Conservation (phyloP, 2,797 vertebrate genomes). For the Aplochiton taeniatus region DNA sequence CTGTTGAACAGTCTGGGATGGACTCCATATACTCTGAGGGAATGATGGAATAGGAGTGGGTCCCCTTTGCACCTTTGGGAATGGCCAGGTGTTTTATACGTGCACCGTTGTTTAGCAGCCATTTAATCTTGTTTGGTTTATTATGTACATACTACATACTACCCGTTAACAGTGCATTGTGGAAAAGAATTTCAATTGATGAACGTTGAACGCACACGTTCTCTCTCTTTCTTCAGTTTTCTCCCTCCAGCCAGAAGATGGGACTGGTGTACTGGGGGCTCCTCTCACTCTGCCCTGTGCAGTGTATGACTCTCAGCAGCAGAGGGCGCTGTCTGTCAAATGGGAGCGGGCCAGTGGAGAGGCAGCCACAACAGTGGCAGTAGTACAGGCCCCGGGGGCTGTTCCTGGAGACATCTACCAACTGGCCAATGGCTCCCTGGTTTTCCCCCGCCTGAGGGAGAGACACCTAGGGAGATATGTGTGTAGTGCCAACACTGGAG, state of each 20-base stretch:
- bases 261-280: conserved; percentile 37
- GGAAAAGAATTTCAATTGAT: no score
- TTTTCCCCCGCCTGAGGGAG: conserved; percentile 45
- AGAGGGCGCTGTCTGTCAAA: conserved; percentile 28
- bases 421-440: conserved; percentile 51
- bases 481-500: conserved; percentile 45
- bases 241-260: conserved; percentile 42
- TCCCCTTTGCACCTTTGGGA: no score
- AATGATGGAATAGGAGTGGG: neutral
- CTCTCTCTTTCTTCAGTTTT: conserved; percentile 35
- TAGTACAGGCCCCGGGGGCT: neutral
- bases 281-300: conserved; percentile 52
- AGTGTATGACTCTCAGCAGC: conserved; percentile 38
- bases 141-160: no score
- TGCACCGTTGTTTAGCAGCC: no score
- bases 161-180: no score
- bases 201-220: neutral
- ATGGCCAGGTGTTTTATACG: no score
- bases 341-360: conserved; percentile 44
- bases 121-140: no score
- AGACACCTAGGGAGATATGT: conserved; percentile 51
- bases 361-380: neutral
- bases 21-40: neutral
- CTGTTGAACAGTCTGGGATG: neutral
- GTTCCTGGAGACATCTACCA: conserved; percentile 30